Base-by-base conservation (phyloP, 2,113 vertebrate genomes). In the Gambusia holbrooki region DNA sequence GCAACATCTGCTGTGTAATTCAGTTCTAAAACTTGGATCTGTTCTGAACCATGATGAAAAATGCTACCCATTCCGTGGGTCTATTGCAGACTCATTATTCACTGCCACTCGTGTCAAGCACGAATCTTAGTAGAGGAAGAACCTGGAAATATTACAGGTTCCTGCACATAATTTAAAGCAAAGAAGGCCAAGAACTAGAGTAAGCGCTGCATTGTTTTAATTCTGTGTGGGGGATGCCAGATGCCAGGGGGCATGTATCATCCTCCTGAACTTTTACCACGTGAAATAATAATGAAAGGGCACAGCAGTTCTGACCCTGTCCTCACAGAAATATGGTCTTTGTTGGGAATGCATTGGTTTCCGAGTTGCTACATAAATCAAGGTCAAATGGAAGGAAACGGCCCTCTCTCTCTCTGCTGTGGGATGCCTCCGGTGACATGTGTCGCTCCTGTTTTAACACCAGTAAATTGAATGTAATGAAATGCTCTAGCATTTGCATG, bases 21-120 rank as follows among this genome's bases (percentile, higher is more conserved):
- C 85, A 88, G 33, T 61, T 65, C 70, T 73, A 70, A 78, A 81
- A 88, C 81, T 81, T 67, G 73, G 79, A 76, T 77, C 60, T 62
- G 45, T 70, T 70, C 61, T 22, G 62, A 77, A 37, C 78, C 45
- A 80, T 79, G 74, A 88, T 89, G 69, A 90, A 90, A 87, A 89
- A 87, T 85, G 69, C 73, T 80, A 77, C 69, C 71, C 22, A 54
- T 90, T 83, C 80, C 45, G 12, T 73, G 74, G 83, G 78, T 85
- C 71, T 65, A 32, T 51, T 37, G 48, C 69, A 70, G 83, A 64
- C 79, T 91, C 86, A 89, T 88, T 89, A 88, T 87, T 91, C 86
- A 88, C 67, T 60, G 81, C 81, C 76, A 70, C 84, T n/a, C 35
- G 73, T 88, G 73, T 84, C 87, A 80, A 63, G 66, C 17, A 54